Conservation (phyloP, 2,888 invertebrate genomes). For the Dichetophora obliterata region DNA sequence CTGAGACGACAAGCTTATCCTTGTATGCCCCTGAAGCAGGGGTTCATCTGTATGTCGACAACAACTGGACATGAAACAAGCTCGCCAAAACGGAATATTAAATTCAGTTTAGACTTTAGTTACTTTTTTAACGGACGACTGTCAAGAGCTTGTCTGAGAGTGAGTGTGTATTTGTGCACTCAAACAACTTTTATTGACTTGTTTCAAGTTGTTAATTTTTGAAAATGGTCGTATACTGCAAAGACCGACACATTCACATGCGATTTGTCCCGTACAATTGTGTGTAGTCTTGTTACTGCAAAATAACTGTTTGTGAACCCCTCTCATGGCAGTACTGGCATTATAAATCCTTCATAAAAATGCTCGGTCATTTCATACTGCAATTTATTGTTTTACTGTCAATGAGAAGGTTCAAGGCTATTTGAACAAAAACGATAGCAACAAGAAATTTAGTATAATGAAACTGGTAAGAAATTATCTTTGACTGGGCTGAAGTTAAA, state of each 20-base stretch:
- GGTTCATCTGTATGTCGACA: conserved; percentile 5
- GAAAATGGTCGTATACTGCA: conserved; percentile 42
- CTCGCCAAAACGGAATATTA: conserved; percentile 13
- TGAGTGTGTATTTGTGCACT: conserved; percentile 6
- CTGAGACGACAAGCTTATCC: conserved; percentile 3
- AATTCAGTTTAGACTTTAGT: conserved; percentile 28
- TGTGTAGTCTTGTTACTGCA: neutral
- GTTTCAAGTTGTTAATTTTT: conserved; percentile 47
- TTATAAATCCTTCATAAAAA: conserved; percentile 52
- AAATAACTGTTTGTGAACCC: neutral
- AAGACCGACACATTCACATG: neutral
- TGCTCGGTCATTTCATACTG: conserved; percentile 49
- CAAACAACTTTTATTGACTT: conserved; percentile 47
- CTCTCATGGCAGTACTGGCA: conserved; percentile 21
- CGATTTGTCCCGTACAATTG: neutral
- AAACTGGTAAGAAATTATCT: too few relatives aligned
- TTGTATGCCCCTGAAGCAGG: neutral
- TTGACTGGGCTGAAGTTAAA: too few relatives aligned
- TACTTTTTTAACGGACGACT: conserved; percentile 3
- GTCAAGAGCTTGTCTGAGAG: neutral
- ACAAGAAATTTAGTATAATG: too few relatives aligned
- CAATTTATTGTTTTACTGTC: conserved; percentile 43
- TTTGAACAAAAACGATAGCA: too few relatives aligned
- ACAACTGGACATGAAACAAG: conserved; percentile 1
- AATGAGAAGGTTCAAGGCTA: too few relatives aligned